Evolutionary conservation across 2,113 vertebrate genomes (phyloP).

Genomic region (Malurus elegans): DNA sequence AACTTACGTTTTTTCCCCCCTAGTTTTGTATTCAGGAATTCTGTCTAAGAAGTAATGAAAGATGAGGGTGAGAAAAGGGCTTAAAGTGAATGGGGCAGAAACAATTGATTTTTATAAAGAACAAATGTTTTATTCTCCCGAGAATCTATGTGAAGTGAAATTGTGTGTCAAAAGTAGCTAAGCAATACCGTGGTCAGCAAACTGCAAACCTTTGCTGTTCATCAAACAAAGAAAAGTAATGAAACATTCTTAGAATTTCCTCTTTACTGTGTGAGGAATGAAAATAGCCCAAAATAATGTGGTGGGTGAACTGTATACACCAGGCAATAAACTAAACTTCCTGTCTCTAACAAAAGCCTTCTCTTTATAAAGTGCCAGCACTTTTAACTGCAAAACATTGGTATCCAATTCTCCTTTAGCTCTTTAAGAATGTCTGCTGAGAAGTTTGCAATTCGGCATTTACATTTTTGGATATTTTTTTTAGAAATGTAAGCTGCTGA

Average conservation of each 20-base stretch:
- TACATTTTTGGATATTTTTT: neutral
- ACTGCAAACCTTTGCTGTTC: constrained; percentile 28
- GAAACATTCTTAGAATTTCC: constrained; percentile 57
- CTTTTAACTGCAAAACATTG: constrained; percentile 53
- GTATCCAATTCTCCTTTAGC: constrained; percentile 40
- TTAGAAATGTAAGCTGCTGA: constrained; percentile 23
- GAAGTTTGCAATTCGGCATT: constrained; percentile 17
- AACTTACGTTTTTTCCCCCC: neutral
- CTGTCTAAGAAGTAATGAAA: neutral
- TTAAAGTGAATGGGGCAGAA: neutral
- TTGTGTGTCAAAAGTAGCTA: constrained; percentile 27
- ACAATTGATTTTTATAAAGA: constrained; percentile 1
- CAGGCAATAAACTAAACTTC: constrained; percentile 61
- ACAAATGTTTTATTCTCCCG: neutral
- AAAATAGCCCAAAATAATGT: constrained; percentile 67
- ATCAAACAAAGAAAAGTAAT: constrained; percentile 56
- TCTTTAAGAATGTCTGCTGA: constrained; percentile 31
- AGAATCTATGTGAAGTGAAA: constrained; percentile 26
- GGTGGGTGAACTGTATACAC: constrained; percentile 50
- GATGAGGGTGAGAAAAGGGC: neutral
- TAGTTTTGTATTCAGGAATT: neutral
- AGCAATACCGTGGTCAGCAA: constrained; percentile 22
- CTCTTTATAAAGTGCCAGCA: constrained; percentile 55
- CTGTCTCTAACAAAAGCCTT: constrained; percentile 55
- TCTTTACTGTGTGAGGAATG: constrained; percentile 49